Base-by-base conservation (phyloP, 2,888 invertebrate genomes). In the Ischnus inquisitorius region DNA sequence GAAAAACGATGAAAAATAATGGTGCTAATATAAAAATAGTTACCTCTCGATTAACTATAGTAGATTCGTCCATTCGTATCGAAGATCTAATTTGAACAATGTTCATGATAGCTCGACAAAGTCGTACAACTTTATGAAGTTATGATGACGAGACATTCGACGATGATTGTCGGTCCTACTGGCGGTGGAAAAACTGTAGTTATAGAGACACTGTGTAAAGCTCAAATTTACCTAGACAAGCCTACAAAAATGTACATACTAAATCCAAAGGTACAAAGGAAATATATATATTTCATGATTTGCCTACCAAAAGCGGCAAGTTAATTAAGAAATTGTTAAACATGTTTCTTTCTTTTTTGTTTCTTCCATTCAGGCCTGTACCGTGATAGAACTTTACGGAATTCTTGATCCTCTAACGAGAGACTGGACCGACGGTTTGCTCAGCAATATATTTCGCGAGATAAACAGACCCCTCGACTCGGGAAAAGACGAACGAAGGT, bases 141-240 rank as follows among this genome's bases (percentile, higher is more conserved):
- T 0, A 98, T 98, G 98, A 97, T 98, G 97, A 98, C 97, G 0
- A 95, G 98, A 48, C 98, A 98, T 94, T 98, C 97, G 71, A 96
- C 97, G 3, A 98, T 98, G 98, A 93, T 98, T 85, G 97, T 98
- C 2, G 98, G 98, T 0, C 98, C 98, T 22, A 98, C 98, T 3
- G 98, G 98, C 34, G 98, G 98, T 28, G 98, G 98, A 19, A 98
- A 98, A 94, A 96, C 97, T 1, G 97, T 98, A 48, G 97, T 98
- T 43, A 95, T 98, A 85, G 95, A 97, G 88, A 94, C 94, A 51
- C 94, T 98, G 60, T 96, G 97, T 85, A 96, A 96, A 90, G 96
- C 98, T 12, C 98, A 98, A 93, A 96, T 95, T 65, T 93, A 95
- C 86, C 94, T 98, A 86, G 97, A 97, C 1, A 94, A 96, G 76